Evolutionary conservation across 1,140 invertebrate species (phyloP).

Genomic region (Drosophila prosaltans): DNA sequence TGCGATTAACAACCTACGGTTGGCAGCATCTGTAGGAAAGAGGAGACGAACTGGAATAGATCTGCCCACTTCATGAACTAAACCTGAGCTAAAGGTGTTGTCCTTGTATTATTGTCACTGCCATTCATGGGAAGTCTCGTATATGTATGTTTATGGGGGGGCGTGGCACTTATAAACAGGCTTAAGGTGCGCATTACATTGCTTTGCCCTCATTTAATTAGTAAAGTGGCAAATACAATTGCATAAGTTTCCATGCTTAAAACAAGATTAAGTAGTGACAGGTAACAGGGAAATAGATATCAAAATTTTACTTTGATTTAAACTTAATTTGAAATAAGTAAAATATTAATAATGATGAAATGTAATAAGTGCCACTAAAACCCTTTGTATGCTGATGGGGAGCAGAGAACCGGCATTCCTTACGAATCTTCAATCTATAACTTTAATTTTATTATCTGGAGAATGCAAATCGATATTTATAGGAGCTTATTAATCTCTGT

Average conservation of each 20-base stretch:
- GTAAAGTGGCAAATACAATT: constrained; percentile 57
- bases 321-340: too few species aligned
- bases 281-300: too few species aligned
- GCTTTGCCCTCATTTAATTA: constrained; percentile 54
- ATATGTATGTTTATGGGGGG: background rate
- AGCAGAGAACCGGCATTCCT: too few species aligned
- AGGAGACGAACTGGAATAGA: constrained; percentile 13
- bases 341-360: too few species aligned
- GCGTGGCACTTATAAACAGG: background rate
- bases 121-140: constrained; percentile 23
- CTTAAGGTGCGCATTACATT: constrained; percentile 21
- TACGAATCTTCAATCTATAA: too few species aligned
- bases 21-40: background rate
- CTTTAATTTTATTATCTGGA: too few species aligned
- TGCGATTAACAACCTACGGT: constrained; percentile 51
- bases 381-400: too few species aligned
- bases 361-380: too few species aligned
- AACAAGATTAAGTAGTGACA: too few species aligned
- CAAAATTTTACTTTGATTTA: too few species aligned
- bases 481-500: too few species aligned
- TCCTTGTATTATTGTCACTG: constrained; percentile 39
- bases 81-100: constrained; percentile 12
- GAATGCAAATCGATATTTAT: too few species aligned
- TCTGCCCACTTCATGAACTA: constrained; percentile 15
- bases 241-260: background rate